Evolutionary conservation across 1,140 invertebrate species (phyloP).

Genomic region (Drosophila kurseongensis): DNA sequence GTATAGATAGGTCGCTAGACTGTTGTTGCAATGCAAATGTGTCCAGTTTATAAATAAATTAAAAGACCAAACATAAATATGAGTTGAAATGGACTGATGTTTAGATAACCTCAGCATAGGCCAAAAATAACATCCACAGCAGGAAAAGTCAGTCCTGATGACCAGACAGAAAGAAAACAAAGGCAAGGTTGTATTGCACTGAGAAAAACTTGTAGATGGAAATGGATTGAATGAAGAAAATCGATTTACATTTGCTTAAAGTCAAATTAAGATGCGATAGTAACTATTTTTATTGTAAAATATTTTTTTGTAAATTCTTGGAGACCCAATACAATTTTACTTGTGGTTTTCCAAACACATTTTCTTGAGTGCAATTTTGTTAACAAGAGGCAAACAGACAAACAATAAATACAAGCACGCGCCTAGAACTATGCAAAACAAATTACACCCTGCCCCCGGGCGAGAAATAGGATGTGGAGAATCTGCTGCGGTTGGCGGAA

Average conservation of each 20-base stretch:
- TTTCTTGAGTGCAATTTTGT: slow-evolving; percentile 7
- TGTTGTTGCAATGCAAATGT: slow-evolving; percentile 49
- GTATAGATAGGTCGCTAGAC: slow-evolving; percentile 30
- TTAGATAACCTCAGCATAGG: slow-evolving; percentile 40
- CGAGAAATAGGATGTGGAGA: slow-evolving; percentile 8
- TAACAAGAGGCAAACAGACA: slow-evolving; percentile 23
- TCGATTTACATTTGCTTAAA: too few relatives aligned
- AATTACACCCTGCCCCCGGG: slow-evolving; percentile 50
- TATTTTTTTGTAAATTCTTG: too few relatives aligned
- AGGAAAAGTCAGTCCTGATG: slow-evolving; percentile 25
- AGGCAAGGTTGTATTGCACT: slow-evolving; percentile 6
- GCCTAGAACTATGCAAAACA: slow-evolving; percentile 71
- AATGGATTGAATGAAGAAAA: too few relatives aligned
- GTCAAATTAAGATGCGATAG: too few relatives aligned
- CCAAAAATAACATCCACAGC: slow-evolving; percentile 41
- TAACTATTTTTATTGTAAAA: too few relatives aligned
- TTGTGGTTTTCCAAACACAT: background rate
- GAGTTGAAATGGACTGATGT: slow-evolving; percentile 25
- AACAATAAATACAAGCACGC: slow-evolving; percentile 73
- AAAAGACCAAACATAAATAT: slow-evolving; percentile 44
- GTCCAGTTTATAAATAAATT: slow-evolving; percentile 55
- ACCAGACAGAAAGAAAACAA: slow-evolving; percentile 56
- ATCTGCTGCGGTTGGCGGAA: slow-evolving; percentile 50
- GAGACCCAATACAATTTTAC: too few relatives aligned
- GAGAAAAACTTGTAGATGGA: background rate